Evolutionary conservation across 2,888 invertebrate genomes (phyloP), one percentile per base, ranked within the genome.

Genomic region (Operophtera brumata): DNA sequence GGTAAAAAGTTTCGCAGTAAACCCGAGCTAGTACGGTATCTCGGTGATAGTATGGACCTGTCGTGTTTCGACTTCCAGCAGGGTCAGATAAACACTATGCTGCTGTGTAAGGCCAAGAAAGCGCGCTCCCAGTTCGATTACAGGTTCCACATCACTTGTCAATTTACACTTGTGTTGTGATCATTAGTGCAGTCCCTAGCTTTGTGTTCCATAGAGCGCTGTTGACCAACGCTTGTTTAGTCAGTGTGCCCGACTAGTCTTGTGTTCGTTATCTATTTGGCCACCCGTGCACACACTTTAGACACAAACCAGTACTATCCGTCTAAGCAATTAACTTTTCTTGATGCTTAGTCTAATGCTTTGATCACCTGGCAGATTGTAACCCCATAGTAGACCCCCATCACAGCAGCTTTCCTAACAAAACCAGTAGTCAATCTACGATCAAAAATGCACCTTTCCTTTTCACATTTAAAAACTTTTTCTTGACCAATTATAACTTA

Each of bases 1-100:
- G 96, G 96, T 80, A 94, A 94, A 90, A 94, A 94, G 91, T 93
- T 95, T 82, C 93, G 94, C 82, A 95, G 93, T 89, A 96, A 96
- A 86, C 94, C 94, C 62, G 94, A 96, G 87, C 91, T 96, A 82
- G 93, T 94, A 68, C 92, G 95, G 71, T 93, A 93, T 84, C 92
- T 96, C 66, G 95, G 95, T 78, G 94, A 94, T 83, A 91, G 92
- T 76, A 92, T 94, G 87, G 96, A 96, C 90, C 91, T 96, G 71
- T 93, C 94, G 70, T 93, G 94, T 78, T 95, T 96, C 91, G 96
- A 96, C 91, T 96, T 94, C 85, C 93, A 94, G 77, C 93, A 94
- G 75, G 96, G 96, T 74, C 94, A 94, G 89, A 92, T 95, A 80
- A 93, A 94, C 86, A 91, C 92, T 71, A 91, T 93, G 82, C 90